These are phyloP conservation scores for Strigamia crassipes DNA, from an alignment of 2,888 invertebrate genomes.

Conservation along the genomic window DNA sequence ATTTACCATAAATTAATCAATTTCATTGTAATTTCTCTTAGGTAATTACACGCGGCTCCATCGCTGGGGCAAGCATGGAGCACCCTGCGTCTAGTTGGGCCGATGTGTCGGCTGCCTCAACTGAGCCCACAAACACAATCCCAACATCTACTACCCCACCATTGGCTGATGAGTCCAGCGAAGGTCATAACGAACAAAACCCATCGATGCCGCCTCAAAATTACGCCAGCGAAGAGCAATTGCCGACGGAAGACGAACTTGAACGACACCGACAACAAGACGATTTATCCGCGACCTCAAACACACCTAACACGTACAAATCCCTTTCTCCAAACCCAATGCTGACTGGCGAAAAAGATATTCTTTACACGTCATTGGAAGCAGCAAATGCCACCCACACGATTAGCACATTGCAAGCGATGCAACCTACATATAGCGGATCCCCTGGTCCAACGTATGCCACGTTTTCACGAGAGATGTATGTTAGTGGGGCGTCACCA, in stretches of 20 bases:
- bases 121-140: neutral
- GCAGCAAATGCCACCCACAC: constrained; percentile 33
- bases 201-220: neutral
- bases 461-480: neutral
- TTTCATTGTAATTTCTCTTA: neutral
- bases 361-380: constrained; percentile 39
- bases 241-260: neutral
- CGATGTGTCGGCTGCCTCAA: neutral
- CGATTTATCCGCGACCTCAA: neutral
- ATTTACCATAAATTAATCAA: neutral
- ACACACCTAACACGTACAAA: neutral
- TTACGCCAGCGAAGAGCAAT: neutral
- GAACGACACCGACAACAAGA: neutral
- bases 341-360: constrained; percentile 40
- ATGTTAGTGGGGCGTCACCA: neutral
- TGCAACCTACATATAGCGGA: neutral
- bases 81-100: neutral
- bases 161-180: neutral
- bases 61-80: neutral
- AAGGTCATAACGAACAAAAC: neutral
- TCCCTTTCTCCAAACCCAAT: constrained; percentile 1
- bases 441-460: neutral
- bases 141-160: neutral
- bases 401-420: neutral
- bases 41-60: neutral